Evolutionary conservation across 2,797 vertebrate genomes (phyloP).

Genomic region (Smutsia temminckii): DNA sequence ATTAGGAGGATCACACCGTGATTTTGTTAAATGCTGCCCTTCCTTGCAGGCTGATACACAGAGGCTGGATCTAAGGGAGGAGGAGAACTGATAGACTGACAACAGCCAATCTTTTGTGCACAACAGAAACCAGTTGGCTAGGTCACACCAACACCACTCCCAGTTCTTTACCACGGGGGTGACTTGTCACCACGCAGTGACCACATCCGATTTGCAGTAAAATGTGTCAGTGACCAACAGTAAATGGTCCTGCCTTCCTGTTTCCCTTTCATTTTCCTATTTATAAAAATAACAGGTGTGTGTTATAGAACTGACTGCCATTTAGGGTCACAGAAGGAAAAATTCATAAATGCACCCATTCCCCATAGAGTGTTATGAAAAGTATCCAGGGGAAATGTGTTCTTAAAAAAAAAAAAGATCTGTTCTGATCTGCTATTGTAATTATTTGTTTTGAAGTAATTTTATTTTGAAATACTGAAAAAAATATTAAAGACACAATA

Average conservation of each 20-base stretch:
- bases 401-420: not conserved
- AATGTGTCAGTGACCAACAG: not conserved
- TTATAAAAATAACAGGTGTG: not conserved
- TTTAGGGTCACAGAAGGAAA: not conserved
- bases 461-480: not conserved
- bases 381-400: not conserved
- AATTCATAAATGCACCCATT: not conserved
- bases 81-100: not conserved
- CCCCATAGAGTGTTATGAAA: not conserved
- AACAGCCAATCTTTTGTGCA: not conserved
- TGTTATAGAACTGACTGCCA: not conserved
- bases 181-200: not conserved
- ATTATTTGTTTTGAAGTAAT: not conserved
- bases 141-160: not conserved
- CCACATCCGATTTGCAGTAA: not conserved
- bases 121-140: not conserved
- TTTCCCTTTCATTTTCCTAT: not conserved
- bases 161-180: not conserved
- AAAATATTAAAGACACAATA: not conserved
- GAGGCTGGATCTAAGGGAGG: not conserved
- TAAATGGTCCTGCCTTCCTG: not conserved
- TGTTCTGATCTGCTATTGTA: not conserved
- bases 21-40: not conserved
- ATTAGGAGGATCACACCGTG: not conserved
- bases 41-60: not conserved